Conservation (phyloP, 2,113 vertebrate species). For the Osmerus mordax region DNA sequence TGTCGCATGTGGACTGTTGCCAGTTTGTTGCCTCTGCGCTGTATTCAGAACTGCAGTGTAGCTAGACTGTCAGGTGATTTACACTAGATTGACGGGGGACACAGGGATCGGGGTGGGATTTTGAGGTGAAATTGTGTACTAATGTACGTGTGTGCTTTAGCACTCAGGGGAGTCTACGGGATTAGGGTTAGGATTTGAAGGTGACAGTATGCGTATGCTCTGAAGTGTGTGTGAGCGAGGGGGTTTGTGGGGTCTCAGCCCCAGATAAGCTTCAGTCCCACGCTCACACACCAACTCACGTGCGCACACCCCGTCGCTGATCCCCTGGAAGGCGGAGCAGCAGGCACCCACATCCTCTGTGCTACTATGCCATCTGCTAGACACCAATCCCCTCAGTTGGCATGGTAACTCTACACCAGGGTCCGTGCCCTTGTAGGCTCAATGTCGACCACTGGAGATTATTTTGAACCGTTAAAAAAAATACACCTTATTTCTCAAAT, state of each 20-base stretch:
- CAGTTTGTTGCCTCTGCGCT: background rate
- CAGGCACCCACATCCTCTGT: conserved; percentile 42
- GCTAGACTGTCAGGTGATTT: no score
- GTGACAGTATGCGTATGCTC: conserved; percentile 6
- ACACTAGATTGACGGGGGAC: background rate
- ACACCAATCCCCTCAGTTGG: conserved; percentile 30
- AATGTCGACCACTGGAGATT: background rate
- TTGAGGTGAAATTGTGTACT: conserved; percentile 8
- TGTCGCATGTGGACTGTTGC: no score
- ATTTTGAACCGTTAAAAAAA: background rate
- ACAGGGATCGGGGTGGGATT: conserved; percentile 13
- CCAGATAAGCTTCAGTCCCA: conserved; percentile 30
- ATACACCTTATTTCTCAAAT: background rate
- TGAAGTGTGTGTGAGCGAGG: background rate
- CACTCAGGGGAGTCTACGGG: background rate
- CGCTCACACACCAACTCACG: conserved; percentile 8
- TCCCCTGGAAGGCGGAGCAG: conserved; percentile 40
- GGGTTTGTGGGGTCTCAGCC: conserved; percentile 27
- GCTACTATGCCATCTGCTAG: conserved; percentile 54
- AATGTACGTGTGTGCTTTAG: background rate
- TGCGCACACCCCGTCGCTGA: conserved; percentile 10
- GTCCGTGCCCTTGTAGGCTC: conserved; percentile 11
- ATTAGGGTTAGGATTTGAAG: no score
- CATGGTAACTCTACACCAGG: conserved; percentile 40
- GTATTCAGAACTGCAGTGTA: no score